phyloP scores from a whole-genome alignment of 1,140 invertebrate species.

The Tetranychus urticae region DNA sequence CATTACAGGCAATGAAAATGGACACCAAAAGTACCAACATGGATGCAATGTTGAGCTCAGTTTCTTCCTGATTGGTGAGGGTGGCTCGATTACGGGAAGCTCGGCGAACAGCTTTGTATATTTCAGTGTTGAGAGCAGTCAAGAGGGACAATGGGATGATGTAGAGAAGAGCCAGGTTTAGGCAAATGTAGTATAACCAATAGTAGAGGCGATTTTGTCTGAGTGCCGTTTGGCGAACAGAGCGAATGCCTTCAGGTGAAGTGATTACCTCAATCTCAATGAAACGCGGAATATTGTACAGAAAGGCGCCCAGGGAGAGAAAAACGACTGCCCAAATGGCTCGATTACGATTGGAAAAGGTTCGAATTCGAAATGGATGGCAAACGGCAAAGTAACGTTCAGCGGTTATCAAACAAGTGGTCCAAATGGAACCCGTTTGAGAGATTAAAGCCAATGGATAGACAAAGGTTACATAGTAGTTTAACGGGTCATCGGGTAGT shows the following conservation, averaged over 20 bases:
- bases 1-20: constrained; percentile 36
- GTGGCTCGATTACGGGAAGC: constrained; percentile 57
- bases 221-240: constrained; percentile 36
- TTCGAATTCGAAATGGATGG: constrained; percentile 61
- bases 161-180: constrained; percentile 76
- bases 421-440: constrained; percentile 73
- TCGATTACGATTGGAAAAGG: constrained; percentile 67
- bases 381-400: constrained; percentile 91
- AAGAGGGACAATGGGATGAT: constrained; percentile 60
- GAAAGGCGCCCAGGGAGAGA: constrained; percentile 51
- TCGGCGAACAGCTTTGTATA: constrained; percentile 37
- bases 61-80: constrained; percentile 43
- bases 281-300: constrained; percentile 62
- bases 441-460: constrained; percentile 67
- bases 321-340: constrained; percentile 56
- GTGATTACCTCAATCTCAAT: constrained; percentile 21
- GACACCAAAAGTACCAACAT: constrained; percentile 83
- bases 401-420: constrained; percentile 79
- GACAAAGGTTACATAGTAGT: constrained; percentile 22
- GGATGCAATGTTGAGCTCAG: constrained; percentile 66
- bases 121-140: constrained; percentile 62
- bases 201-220: constrained; percentile 47
- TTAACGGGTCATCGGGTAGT: not conserved
- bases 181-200: constrained; percentile 66
- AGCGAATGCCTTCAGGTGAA: constrained; percentile 9